Evolutionary conservation across 2,797 vertebrate genomes (phyloP).

Genomic region (Eulemur mongoz): DNA sequence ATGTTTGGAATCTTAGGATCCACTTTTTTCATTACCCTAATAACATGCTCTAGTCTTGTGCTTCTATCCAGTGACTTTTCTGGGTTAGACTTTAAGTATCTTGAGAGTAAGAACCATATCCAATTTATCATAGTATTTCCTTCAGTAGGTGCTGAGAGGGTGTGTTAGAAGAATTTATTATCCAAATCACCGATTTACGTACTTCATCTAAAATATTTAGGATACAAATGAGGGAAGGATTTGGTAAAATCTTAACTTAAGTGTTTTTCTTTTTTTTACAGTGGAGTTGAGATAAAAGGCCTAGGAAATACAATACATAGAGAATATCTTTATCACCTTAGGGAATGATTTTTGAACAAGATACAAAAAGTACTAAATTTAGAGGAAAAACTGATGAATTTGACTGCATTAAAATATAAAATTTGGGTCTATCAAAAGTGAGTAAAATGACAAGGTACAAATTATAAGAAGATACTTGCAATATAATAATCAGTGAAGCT

Average conservation of each 20-base stretch:
- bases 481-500: background rate
- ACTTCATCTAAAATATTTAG: background rate
- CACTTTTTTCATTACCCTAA: background rate
- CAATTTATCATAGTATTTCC: background rate
- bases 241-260: background rate
- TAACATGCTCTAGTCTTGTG: background rate
- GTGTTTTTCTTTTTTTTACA: background rate
- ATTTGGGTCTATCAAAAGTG: background rate
- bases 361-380: background rate
- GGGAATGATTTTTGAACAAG: background rate
- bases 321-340: background rate
- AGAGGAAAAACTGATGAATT: background rate
- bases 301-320: background rate
- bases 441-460: background rate
- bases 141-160: background rate
- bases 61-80: background rate
- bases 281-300: background rate
- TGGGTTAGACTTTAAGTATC: background rate
- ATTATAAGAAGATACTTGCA: background rate
- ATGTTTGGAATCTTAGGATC: background rate
- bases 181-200: background rate
- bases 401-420: constrained; percentile 23
- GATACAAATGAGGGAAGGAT: background rate
- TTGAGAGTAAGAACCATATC: background rate
- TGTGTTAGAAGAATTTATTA: background rate